Base-by-base conservation (phyloP, 2,888 invertebrate species). In the Oxycera nigricornis region DNA sequence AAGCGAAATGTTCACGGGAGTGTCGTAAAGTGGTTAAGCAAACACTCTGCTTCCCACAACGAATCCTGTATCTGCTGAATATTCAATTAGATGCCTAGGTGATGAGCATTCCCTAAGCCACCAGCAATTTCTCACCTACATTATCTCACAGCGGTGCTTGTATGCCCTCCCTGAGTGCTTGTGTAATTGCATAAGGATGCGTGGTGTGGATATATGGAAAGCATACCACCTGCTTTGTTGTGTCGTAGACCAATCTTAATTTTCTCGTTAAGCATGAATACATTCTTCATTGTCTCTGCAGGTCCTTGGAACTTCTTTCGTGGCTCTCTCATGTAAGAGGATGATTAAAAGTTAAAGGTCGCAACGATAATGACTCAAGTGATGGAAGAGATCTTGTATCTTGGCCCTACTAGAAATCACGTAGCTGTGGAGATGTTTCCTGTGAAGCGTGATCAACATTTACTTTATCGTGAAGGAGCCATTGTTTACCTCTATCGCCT, bases 51-150 rank as follows among this genome's bases (percentile, higher is more conserved):
- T 55, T 2, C 52, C 11, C 9, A 3, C 22, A 3, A 24, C 52
- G 4, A 20, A 3, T 55, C 52, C 52, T 24, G 17, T 24, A 20
- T 2, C 17, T 55, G 52, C 52, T 55, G 52, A 55, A 55, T 55
- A 55, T 55, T 55, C 52, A 55, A 55, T 55, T 55, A 55, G 52
- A 55, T 55, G 9, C 52, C 24, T 55, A 55, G 52, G 52, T 55
- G 52, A 22, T 24, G 11, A 55, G 22, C 22, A 55, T 55, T 55
- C 2, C 24, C 4, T 1, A 55, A 55, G 24, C 52, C 52, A 55
- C 52, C 3, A 55, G 22, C 52, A 55, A 55, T 55, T 55, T 55
- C 52, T 22, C 52, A 55, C 52, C 17, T 55, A 9, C 17, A 55
- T 55, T 55, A 24, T 55, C 52, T 6, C 24, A 6, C 2, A 3